Evolutionary conservation across 2,113 vertebrate genomes (phyloP).

Genomic region (Neogobius melanostomus): DNA sequence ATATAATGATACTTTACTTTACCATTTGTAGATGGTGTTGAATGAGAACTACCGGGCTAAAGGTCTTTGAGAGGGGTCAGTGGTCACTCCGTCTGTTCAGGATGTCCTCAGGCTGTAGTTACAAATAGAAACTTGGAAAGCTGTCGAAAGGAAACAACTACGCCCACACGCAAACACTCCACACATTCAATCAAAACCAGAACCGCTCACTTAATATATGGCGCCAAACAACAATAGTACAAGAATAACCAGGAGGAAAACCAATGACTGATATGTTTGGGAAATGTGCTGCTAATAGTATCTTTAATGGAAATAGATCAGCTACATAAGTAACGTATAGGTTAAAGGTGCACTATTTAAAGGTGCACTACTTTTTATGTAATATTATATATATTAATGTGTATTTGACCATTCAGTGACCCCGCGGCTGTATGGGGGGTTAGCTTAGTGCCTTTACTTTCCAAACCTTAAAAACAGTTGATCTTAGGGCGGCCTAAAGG

Average conservation of each 20-base stretch:
- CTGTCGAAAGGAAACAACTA: constrained; percentile 29
- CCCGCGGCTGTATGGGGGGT: too few species aligned
- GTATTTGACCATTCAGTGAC: too few species aligned
- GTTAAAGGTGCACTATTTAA: neutral
- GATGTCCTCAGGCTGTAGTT: constrained; percentile 38
- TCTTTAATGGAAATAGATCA: constrained; percentile 6
- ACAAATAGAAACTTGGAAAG: constrained; percentile 43
- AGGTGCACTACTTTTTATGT: neutral
- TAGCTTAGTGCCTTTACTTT: too few species aligned
- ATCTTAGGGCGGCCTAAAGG: too few species aligned
- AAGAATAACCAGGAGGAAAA: constrained; percentile 18
- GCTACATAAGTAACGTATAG: neutral
- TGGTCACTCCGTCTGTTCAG: constrained; percentile 54
- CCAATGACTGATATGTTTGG: constrained; percentile 48
- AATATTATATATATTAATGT: too few species aligned
- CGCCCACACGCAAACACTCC: constrained; percentile 33
- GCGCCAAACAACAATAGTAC: constrained; percentile 34
- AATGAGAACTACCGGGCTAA: neutral
- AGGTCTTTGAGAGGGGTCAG: constrained; percentile 28
- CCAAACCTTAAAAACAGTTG: too few species aligned
- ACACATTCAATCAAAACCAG: constrained; percentile 31
- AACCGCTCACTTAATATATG: constrained; percentile 16
- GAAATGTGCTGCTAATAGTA: constrained; percentile 24
- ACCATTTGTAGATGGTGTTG: neutral
- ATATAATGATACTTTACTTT: neutral